Conservation (phyloP, 2,888 invertebrate species). For the Dryobota labecula region DNA sequence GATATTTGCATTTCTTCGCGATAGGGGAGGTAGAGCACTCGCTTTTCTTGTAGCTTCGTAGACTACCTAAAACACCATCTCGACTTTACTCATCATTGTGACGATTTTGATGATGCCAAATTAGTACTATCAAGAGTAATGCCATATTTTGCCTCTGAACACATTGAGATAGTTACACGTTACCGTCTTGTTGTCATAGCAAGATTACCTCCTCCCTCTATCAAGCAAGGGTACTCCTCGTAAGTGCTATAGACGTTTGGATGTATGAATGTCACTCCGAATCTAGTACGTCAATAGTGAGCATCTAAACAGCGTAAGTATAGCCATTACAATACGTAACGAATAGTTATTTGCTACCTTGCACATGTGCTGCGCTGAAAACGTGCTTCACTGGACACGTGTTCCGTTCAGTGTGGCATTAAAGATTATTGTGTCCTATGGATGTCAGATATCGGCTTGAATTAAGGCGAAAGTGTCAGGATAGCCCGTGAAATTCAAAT, state of each 20-base stretch:
- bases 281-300: constrained; percentile 14
- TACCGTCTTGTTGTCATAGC: no score
- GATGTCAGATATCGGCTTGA: background rate
- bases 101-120: no score
- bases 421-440: background rate
- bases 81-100: no score
- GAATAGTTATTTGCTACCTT: background rate
- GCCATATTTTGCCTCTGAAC: no score
- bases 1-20: background rate
- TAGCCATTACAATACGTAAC: constrained; percentile 2
- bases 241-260: no score
- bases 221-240: no score
- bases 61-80: background rate
- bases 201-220: no score
- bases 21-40: background rate
- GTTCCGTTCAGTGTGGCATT: background rate
- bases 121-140: no score
- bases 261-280: constrained; percentile 5
- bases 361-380: constrained; percentile 17
- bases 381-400: constrained; percentile 4
- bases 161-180: no score
- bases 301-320: background rate
- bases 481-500: no score
- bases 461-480: no score
- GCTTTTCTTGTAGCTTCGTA: background rate